Percentiles rank a stretch among this genome's conserved stretches.
These are phyloP conservation scores for Pyrocephalus nanus DNA, from an alignment of 2,797 vertebrate species.

Conservation along the genomic window DNA sequence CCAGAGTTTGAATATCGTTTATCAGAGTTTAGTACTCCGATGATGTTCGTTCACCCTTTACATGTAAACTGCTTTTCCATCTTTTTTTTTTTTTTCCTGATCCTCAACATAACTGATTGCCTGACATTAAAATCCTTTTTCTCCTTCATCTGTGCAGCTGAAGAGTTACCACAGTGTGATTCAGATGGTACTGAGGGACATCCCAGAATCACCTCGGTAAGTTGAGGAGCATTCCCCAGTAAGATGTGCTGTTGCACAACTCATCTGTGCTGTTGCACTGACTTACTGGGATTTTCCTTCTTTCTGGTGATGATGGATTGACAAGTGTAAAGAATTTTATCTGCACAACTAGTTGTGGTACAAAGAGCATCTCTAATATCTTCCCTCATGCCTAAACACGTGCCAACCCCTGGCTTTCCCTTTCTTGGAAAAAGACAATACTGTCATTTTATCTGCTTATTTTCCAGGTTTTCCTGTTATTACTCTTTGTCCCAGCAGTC, in stretches of 20 bases:
- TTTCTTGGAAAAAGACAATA: not conserved
- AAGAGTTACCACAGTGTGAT: constrained; percentile 87
- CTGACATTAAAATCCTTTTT: not conserved
- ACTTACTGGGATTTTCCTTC: not conserved
- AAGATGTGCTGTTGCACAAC: not conserved
- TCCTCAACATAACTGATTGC: not conserved
- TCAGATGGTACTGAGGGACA: constrained; percentile 84
- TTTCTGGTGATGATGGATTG: not conserved
- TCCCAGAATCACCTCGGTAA: constrained; percentile 78
- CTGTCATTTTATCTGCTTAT: not conserved
- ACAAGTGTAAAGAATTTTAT: not conserved
- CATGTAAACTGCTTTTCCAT: not conserved
- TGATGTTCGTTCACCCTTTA: not conserved
- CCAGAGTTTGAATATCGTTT: constrained; percentile 17
- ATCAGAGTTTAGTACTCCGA: not conserved
- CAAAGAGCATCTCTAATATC: not conserved
- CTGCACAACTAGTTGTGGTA: not conserved
- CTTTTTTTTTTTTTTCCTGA: not conserved
- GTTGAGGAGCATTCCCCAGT: not conserved
- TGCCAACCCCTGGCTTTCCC: not conserved
- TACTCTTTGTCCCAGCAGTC: not conserved
- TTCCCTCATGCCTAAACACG: not conserved
- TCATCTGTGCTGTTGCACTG: not conserved
- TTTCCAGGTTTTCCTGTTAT: not conserved
- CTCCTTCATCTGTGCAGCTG: constrained; percentile 72